Conservation (phyloP, 2,113 vertebrate genomes). For the Elgaria multicarinata region DNA sequence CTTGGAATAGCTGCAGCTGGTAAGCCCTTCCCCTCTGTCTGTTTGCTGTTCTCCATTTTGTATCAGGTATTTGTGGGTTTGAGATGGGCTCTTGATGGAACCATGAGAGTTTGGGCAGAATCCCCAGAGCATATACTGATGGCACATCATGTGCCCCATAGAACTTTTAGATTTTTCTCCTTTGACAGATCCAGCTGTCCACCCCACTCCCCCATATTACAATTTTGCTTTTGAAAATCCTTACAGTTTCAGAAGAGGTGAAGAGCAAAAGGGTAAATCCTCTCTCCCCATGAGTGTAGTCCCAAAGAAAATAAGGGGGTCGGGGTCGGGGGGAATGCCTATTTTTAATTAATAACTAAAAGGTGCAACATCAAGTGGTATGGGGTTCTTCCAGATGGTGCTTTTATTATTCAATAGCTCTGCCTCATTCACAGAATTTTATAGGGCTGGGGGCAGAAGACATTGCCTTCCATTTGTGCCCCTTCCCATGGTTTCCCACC, state of each 20-base stretch:
- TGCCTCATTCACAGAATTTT: too few species aligned
- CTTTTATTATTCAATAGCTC: too few species aligned
- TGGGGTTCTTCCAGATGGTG: too few species aligned
- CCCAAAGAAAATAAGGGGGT: not conserved
- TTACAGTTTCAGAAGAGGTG: not conserved
- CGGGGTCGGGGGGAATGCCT: not conserved
- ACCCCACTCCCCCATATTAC: not conserved
- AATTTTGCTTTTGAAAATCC: not conserved
- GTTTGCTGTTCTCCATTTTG: not conserved
- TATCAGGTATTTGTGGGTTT: not conserved
- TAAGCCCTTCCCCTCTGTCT: slow-evolving; percentile 75
- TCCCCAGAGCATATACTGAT: not conserved
- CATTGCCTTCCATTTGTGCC: too few species aligned
- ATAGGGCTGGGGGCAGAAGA: too few species aligned
- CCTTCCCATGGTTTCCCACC: too few species aligned
- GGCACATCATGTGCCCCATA: not conserved
- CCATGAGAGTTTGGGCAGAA: not conserved
- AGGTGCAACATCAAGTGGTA: not conserved
- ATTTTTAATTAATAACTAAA: not conserved
- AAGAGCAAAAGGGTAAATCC: not conserved
- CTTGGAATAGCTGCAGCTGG: slow-evolving; percentile 95
- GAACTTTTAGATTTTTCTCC: not conserved
- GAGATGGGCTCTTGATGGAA: not conserved
- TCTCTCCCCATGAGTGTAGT: not conserved
- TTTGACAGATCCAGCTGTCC: not conserved